Evolutionary conservation across 2,797 vertebrate genomes (phyloP).

Genomic region (Poecile montanus): DNA sequence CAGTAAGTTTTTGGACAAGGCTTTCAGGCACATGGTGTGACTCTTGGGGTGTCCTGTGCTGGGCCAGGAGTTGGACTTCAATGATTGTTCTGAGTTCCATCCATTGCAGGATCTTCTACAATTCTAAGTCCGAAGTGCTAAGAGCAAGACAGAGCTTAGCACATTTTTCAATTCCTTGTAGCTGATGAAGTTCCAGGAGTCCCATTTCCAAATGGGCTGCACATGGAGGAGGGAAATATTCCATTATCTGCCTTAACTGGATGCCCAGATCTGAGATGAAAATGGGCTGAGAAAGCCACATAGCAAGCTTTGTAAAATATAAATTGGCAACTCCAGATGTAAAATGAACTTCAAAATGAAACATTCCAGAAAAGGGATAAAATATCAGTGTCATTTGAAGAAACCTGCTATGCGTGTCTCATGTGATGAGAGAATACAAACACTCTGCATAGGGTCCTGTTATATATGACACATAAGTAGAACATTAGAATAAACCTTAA

Average conservation of each 20-base stretch:
- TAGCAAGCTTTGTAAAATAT: neutral
- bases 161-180: neutral
- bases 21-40: neutral
- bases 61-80: neutral
- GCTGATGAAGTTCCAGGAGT: neutral
- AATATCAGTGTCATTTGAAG: neutral
- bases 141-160: neutral
- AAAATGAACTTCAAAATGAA: neutral
- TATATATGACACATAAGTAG: neutral
- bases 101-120: neutral
- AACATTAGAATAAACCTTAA: neutral
- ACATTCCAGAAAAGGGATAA: neutral
- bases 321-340: neutral
- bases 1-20: neutral
- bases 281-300: neutral
- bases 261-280: neutral
- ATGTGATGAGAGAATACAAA: neutral
- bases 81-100: too few species aligned
- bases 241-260: fast-evolving
- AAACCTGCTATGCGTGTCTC: neutral
- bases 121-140: too few species aligned
- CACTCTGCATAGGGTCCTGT: neutral
- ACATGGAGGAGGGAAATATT: neutral
- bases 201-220: neutral
- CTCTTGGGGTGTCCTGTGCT: neutral